Percentiles rank a stretch among this genome's conserved stretches.
Evolutionary conservation across 2,797 vertebrate genomes (phyloP).

Genomic region (Vireo griseus): DNA sequence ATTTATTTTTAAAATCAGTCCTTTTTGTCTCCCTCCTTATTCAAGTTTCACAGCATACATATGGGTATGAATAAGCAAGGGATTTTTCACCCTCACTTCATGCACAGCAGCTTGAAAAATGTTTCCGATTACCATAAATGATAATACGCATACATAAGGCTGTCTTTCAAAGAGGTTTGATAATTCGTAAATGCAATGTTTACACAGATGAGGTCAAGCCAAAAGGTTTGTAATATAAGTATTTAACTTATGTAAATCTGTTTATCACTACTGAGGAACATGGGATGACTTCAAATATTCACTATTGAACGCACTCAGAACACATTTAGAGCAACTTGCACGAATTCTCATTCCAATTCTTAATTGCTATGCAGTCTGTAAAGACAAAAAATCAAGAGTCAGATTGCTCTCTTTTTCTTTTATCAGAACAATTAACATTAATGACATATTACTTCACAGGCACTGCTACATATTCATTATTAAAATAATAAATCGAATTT

Average conservation of each 20-base stretch:
- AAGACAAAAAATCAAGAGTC: constrained; percentile 31
- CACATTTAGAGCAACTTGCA: neutral
- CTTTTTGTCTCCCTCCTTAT: neutral
- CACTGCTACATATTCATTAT: neutral
- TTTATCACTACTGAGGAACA: constrained; percentile 17
- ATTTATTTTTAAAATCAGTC: neutral
- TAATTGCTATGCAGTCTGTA: constrained; percentile 40
- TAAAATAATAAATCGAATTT: neutral
- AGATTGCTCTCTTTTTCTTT: constrained; percentile 49
- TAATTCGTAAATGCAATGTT: constrained; percentile 19
- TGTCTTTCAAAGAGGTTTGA: constrained; percentile 38
- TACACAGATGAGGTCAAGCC: constrained; percentile 38
- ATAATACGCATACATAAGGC: neutral
- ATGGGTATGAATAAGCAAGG: constrained; percentile 49
- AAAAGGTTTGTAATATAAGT: constrained; percentile 19
- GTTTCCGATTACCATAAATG: constrained; percentile 1
- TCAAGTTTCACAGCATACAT: constrained; percentile 12
- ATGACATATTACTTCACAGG: neutral
- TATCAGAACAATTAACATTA: constrained; percentile 56
- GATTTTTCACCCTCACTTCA: constrained; percentile 20
- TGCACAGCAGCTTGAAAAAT: constrained; percentile 35
- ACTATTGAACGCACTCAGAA: constrained; percentile 4
- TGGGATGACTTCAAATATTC: neutral
- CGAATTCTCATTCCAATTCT: constrained; percentile 48
- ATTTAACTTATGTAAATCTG: constrained; percentile 39